Evolutionary conservation across 2,888 invertebrate species (phyloP), one percentile per base, ranked within the genome.

Genomic region (Pomacea canaliculata): DNA sequence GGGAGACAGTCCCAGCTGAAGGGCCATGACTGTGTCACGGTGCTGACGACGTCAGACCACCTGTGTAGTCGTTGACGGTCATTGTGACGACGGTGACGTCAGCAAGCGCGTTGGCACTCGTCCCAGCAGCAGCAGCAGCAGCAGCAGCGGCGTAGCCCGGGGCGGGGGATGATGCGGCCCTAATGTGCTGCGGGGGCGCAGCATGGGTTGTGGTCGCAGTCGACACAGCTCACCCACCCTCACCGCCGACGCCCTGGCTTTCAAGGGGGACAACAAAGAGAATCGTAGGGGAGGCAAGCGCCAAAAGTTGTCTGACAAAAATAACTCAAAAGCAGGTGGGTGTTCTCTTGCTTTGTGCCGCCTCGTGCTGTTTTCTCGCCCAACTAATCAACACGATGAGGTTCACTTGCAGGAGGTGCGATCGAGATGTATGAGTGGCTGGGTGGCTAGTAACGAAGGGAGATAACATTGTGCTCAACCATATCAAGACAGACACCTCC

Each of bases 141-240:
- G 27, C 63, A 63, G 63, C 27, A 16, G 27, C 63, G 7, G 63
- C 16, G 16, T 51, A 16, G 48, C 37, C n/a, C 18, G 27, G 59
- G 60, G 19, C 48, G 19, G 9, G 19, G 49, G 19, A 62, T 56
- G 69, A 69, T 46, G 60, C 46, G 49, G 60, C 69, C 74, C 74
- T 74, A 49, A 74, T 74, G 69, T 67, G 68, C 69, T 46, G 74
- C 71, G 71, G 69, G 71, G 71, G 71, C 73, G 79, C 73, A 80
- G 77, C 70, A 84, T 83, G 84, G 84, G 84, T 77, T 84, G 83
- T 78, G 84, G 84, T 66, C 80, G 81, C 78, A 84, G 84, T 77
- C 82, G 82, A 73, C 79, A 78, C 75, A 75, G 78, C 78, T 81
- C 81, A 63, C 76, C 72, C 73, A 71, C 73, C 76, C 79, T 76